phyloP scores from a whole-genome alignment of 2,888 invertebrate genomes.

The Noctua pronuba region DNA sequence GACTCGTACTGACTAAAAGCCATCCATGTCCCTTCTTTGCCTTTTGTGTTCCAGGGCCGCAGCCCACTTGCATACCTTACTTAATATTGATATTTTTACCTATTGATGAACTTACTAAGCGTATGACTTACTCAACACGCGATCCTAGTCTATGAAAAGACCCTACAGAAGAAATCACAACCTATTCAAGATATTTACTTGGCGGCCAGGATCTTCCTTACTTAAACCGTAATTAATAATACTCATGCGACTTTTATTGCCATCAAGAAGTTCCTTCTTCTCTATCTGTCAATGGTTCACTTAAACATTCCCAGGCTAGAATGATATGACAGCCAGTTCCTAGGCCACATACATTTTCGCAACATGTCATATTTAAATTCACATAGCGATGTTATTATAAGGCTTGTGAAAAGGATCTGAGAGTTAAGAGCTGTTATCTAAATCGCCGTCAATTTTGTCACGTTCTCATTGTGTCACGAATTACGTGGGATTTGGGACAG shows the following conservation, averaged over 20 bases:
- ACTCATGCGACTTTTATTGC: neutral
- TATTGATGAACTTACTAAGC: neutral
- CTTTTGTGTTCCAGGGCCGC: no score
- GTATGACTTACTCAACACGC: neutral
- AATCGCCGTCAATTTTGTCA: constrained; percentile 65
- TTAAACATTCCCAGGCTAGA: neutral
- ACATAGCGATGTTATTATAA: constrained; percentile 49
- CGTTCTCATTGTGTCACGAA: constrained; percentile 66
- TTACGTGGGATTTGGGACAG: constrained; percentile 66
- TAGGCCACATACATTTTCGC: constrained; percentile 1
- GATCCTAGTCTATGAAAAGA: neutral
- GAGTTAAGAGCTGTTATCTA: constrained; percentile 59
- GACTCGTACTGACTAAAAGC: no score
- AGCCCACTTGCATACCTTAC: no score
- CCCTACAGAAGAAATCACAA: neutral
- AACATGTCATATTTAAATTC: constrained; percentile 54
- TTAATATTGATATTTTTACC: no score
- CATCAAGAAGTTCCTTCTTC: neutral
- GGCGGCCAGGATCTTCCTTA: no score
- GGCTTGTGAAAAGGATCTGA: constrained; percentile 55
- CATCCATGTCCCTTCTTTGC: no score
- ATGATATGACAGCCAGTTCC: neutral
- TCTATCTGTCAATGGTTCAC: neutral
- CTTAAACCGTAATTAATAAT: no score
- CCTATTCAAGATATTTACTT: no score